Conservation (phyloP, 2,888 invertebrate genomes). For the Drosophila paranaensis region DNA sequence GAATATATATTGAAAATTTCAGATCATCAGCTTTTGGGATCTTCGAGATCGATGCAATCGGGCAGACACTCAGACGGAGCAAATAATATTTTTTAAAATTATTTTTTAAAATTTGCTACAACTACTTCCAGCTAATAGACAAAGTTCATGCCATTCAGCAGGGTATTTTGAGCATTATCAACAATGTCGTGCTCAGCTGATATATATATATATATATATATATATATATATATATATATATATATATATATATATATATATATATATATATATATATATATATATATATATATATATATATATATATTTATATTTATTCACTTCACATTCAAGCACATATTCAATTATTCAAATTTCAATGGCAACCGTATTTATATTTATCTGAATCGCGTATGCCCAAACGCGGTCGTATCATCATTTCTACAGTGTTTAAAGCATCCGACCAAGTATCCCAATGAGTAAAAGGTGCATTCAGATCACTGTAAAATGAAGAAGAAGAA, state of each 20-base stretch:
- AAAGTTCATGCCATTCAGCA: not conserved
- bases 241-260: not conserved
- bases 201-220: not conserved
- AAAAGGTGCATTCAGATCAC: slow-evolving; percentile 8
- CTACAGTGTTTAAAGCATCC: not conserved
- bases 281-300: not conserved
- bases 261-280: not conserved
- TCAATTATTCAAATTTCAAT: not conserved
- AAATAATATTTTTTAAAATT: too few species aligned
- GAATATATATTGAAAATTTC: too few species aligned
- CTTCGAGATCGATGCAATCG: too few species aligned
- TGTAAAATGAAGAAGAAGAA: not conserved
- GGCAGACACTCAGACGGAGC: too few species aligned
- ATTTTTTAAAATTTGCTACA: too few species aligned
- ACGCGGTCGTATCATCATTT: slow-evolving; percentile 30
- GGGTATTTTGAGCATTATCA: not conserved
- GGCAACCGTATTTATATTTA: not conserved
- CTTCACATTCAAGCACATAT: not conserved
- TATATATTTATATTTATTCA: not conserved
- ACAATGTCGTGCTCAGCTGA: not conserved
- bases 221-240: not conserved
- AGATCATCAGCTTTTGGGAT: too few species aligned
- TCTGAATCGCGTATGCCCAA: not conserved
- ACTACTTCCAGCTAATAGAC: too few species aligned
- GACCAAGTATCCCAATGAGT: slow-evolving; percentile 8